Conservation (phyloP, 2,888 invertebrate species). For the Stenotaenia linearis region DNA sequence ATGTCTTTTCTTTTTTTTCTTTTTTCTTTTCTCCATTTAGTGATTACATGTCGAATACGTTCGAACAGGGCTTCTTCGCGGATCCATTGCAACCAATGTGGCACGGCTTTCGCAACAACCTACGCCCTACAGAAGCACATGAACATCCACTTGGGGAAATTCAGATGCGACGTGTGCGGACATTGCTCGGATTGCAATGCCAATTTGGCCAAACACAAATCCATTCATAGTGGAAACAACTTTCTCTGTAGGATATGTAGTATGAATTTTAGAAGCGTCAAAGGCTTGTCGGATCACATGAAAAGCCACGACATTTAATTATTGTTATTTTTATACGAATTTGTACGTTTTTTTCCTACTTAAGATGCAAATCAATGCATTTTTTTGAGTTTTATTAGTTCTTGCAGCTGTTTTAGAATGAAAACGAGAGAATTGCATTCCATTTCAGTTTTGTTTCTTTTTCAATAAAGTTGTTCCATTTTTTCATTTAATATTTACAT, state of each 20-base stretch:
- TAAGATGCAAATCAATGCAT: no score
- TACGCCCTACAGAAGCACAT: constrained; percentile 4
- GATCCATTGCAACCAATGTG: not conserved
- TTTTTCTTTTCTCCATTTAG: not conserved
- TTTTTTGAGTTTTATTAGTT: not conserved
- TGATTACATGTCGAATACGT: not conserved
- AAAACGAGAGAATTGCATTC: no score
- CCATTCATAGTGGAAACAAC: not conserved
- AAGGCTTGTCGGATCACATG: not conserved
- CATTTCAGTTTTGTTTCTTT: not conserved
- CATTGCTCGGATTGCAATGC: constrained; percentile 30
- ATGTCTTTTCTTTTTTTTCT: not conserved
- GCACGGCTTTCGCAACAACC: not conserved
- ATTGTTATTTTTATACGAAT: no score
- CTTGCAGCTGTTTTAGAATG: not conserved
- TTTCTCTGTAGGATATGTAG: not conserved
- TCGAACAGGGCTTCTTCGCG: not conserved
- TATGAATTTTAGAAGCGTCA: not conserved
- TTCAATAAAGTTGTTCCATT: not conserved
- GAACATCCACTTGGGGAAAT: constrained; percentile 27
- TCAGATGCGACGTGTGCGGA: not conserved
- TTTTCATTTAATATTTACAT: no score
- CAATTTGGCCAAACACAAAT: not conserved
- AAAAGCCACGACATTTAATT: not conserved
- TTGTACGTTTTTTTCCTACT: no score